Percentiles rank a stretch among this genome's conserved stretches.
These are phyloP conservation scores for Macrotis lagotis DNA, from an alignment of 2,113 vertebrate species.

Conservation along the genomic window DNA sequence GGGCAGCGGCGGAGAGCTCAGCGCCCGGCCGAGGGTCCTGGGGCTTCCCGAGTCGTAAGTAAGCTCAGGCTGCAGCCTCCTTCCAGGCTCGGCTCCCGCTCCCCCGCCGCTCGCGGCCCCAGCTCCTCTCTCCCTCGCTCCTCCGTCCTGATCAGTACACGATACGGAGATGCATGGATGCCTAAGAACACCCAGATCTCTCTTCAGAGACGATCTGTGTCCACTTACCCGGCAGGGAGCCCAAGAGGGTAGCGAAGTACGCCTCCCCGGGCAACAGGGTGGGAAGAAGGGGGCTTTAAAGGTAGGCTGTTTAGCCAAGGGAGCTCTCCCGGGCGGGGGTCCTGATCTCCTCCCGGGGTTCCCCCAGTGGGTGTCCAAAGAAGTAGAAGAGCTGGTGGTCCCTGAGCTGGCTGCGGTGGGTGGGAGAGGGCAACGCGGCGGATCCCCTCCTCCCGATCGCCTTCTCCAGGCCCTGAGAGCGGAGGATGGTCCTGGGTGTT, in stretches of 20 bases:
- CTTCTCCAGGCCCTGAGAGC: neutral
- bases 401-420: conserved; percentile 68
- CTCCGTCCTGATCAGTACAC: neutral
- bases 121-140: conserved; percentile 34
- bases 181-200: neutral
- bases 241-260: conserved; percentile 25
- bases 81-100: conserved; percentile 59
- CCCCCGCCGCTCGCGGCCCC: conserved; percentile 71
- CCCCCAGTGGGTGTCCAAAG: neutral
- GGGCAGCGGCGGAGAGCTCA: neutral
- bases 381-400: conserved; percentile 29
- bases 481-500: conserved; percentile 74
- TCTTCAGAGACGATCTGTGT: neutral
- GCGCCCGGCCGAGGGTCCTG: conserved; percentile 34
- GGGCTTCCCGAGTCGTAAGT: conserved; percentile 59
- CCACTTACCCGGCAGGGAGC: conserved; percentile 63
- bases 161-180: neutral
- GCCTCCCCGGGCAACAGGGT: conserved; percentile 25
- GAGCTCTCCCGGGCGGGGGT: neutral
- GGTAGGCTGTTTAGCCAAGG: conserved; percentile 51
- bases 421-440: conserved; percentile 62
- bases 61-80: conserved; percentile 12
- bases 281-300: conserved; percentile 30
- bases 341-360: neutral
- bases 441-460: neutral